phyloP scores from a whole-genome alignment of 2,113 vertebrate genomes.

The Conger conger region DNA sequence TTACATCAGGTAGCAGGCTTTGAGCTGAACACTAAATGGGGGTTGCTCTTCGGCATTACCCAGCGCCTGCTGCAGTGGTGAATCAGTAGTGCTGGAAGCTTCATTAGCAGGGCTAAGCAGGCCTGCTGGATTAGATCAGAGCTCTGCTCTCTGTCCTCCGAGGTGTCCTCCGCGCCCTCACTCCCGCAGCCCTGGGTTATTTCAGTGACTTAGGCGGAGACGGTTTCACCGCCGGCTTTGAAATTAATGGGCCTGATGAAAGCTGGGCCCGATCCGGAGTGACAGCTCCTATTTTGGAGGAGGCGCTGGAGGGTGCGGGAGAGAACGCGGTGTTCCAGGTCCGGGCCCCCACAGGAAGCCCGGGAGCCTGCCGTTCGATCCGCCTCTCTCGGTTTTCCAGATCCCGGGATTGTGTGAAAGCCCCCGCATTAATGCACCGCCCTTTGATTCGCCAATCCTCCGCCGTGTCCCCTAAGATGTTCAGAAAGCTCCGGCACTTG shows the following conservation, averaged over 20 bases:
- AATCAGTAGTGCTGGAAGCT: conserved; percentile 35
- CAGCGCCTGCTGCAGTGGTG: neutral
- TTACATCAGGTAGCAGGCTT: neutral
- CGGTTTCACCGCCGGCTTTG: conserved; percentile 65
- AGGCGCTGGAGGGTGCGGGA: conserved; percentile 50
- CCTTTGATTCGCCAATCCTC: neutral
- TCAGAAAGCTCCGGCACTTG: neutral
- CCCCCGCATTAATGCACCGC: neutral
- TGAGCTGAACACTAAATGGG: conserved; percentile 13
- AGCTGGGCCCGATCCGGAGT: conserved; percentile 71
- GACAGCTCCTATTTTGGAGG: conserved; percentile 54
- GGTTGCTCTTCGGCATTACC: conserved; percentile 3
- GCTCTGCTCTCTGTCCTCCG: conserved; percentile 14
- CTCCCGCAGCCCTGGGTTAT: conserved; percentile 43
- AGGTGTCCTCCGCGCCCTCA: conserved; percentile 19
- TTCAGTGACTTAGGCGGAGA: conserved; percentile 52
- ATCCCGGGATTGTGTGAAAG: neutral
- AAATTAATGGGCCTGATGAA: conserved; percentile 68
- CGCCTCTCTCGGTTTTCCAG: too few species aligned
- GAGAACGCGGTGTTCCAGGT: conserved; percentile 36
- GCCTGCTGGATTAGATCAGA: conserved; percentile 35
- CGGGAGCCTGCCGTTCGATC: neutral
- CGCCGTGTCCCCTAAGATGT: neutral
- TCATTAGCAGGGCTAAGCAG: conserved; percentile 37
- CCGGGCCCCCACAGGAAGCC: neutral